phyloP scores from a whole-genome alignment of 2,888 invertebrate genomes.

The Pseudolycoriella hygida region DNA sequence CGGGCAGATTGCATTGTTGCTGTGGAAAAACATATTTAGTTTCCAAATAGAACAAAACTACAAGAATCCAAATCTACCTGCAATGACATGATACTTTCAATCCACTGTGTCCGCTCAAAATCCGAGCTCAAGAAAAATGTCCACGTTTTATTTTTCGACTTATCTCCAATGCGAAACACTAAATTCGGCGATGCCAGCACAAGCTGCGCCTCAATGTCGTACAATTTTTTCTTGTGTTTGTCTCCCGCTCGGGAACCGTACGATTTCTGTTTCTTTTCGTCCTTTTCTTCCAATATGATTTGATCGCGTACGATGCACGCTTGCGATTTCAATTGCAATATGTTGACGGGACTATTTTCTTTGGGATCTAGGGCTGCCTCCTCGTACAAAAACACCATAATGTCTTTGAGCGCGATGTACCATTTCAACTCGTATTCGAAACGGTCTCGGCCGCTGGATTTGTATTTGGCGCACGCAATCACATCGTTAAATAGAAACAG shows the following conservation, averaged over 20 bases:
- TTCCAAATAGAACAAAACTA: constrained; percentile 3
- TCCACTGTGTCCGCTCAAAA: constrained; percentile 87
- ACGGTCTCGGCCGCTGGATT: constrained; percentile 74
- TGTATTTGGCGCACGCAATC: constrained; percentile 88
- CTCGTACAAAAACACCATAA: constrained; percentile 35
- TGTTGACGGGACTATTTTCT: constrained; percentile 64
- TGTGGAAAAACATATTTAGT: too few relatives aligned
- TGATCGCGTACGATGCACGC: constrained; percentile 76
- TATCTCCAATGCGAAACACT: constrained; percentile 61
- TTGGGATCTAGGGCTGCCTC: constrained; percentile 40
- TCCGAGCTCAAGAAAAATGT: constrained; percentile 86
- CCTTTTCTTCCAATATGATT: constrained; percentile 61
- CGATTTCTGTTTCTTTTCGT: constrained; percentile 32
- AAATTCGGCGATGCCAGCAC: constrained; percentile 82
- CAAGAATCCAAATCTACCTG: constrained; percentile 32
- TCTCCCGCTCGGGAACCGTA: constrained; percentile 42
- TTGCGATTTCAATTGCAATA: constrained; percentile 67
- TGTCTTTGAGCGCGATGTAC: constrained; percentile 77
- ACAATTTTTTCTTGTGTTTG: constrained; percentile 76
- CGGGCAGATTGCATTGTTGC: constrained; percentile 40
- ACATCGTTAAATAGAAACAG: constrained; percentile 89
- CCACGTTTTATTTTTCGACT: constrained; percentile 47
- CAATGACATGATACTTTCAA: constrained; percentile 73
- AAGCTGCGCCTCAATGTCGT: constrained; percentile 77
- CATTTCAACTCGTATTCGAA: constrained; percentile 86